Percentiles rank a stretch among this genome's conserved stretches.
phyloP scores from a whole-genome alignment of 92 coral and sea anemone species.

The Heteractis magnifica region DNA sequence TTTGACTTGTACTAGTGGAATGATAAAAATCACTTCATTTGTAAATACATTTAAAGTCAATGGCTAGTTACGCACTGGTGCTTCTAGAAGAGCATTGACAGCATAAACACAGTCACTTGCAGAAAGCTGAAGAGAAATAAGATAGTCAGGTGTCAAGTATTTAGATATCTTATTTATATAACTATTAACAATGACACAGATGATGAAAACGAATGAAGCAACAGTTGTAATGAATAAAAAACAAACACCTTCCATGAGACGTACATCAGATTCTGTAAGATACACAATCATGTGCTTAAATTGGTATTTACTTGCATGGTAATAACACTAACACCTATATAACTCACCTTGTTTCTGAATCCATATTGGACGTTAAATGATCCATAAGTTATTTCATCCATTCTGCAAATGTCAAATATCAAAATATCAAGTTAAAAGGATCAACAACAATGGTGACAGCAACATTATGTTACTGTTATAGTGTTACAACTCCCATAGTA shows the following conservation, averaged over 20 bases:
- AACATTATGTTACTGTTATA: background rate
- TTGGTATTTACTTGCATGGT: no score
- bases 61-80: conserved; percentile 62
- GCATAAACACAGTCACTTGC: conserved; percentile 94
- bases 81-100: conserved; percentile 80
- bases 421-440: no score
- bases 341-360: conserved; percentile 84
- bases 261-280: no score
- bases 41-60: background rate
- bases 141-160: no score
- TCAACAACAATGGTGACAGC: background rate
- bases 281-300: no score
- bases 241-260: no score
- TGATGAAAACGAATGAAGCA: no score
- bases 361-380: conserved; percentile 88
- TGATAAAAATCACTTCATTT: no score
- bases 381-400: conserved; percentile 95
- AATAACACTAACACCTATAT: background rate
- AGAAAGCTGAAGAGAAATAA: conserved; percentile 61
- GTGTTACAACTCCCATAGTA: background rate
- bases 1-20: no score
- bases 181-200: background rate
- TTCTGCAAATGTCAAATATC: conserved; percentile 29
- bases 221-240: no score
- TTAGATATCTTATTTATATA: no score